phyloP scores from a whole-genome alignment of 1,140 invertebrate genomes.

The Neodiprion fabricii region DNA sequence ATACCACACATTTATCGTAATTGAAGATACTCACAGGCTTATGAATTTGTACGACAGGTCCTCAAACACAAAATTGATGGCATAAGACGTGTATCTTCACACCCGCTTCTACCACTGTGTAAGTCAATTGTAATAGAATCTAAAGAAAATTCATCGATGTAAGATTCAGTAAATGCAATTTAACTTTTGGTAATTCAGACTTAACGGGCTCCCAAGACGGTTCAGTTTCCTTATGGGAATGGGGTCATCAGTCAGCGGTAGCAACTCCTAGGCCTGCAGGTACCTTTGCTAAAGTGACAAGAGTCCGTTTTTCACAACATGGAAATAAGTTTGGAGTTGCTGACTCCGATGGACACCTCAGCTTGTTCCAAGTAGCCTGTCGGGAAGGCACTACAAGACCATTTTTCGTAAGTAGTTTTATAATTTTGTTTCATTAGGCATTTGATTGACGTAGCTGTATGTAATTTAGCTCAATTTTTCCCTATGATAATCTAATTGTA shows the following conservation, averaged over 20 bases:
- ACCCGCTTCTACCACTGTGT: conserved; percentile 94
- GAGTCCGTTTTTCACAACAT: conserved; percentile 93
- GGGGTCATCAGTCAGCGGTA: conserved; percentile 91
- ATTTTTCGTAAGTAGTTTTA: conserved; percentile 86
- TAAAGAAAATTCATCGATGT: conserved; percentile 8
- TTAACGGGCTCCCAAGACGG: conserved; percentile 97
- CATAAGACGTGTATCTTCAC: conserved; percentile 92
- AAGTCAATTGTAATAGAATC: conserved; percentile 62
- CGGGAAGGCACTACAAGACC: conserved; percentile 83
- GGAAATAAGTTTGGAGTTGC: conserved; percentile 98
- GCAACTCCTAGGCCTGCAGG: conserved; percentile 88
- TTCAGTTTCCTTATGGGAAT: conserved; percentile 97
- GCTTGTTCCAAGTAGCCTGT: conserved; percentile 92
- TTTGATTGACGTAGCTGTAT: not conserved
- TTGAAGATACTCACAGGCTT: conserved; percentile 28
- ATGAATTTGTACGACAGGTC: conserved; percentile 65
- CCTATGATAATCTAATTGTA: conserved; percentile 13
- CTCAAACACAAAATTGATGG: conserved; percentile 90
- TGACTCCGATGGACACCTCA: conserved; percentile 90
- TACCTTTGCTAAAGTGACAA: conserved; percentile 94
- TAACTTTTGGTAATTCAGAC: conserved; percentile 67
- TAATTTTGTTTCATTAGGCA: conserved; percentile 3
- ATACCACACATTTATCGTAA: conserved; percentile 27
- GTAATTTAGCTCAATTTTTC: too few species aligned
- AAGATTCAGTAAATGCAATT: conserved; percentile 9